These are phyloP conservation scores for Podarcis muralis DNA, from an alignment of 2,113 vertebrate species.

Conservation along the genomic window DNA sequence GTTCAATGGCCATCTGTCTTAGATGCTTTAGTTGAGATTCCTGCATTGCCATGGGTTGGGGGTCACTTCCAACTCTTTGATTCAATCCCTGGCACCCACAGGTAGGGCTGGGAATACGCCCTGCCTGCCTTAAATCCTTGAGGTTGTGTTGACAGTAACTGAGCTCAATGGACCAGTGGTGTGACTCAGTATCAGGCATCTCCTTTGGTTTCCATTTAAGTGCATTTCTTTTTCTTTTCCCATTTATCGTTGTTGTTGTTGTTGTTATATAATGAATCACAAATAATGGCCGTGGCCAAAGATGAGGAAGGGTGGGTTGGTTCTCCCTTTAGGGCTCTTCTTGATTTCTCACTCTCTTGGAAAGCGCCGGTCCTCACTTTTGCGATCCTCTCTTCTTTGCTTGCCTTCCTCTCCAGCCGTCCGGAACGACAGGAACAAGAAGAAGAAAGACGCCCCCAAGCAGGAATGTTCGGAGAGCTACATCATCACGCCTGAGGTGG, in stretches of 20 bases:
- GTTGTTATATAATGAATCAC: background rate
- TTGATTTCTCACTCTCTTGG: background rate
- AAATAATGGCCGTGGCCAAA: background rate
- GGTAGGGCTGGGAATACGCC: too few relatives aligned
- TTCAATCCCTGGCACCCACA: too few relatives aligned
- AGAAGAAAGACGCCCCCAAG: slow-evolving; percentile 96
- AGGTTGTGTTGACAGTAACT: too few relatives aligned
- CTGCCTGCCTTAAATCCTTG: too few relatives aligned
- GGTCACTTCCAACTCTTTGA: too few relatives aligned
- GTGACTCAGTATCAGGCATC: too few relatives aligned
- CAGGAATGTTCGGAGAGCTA: slow-evolving; percentile 91
- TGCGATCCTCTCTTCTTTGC: background rate
- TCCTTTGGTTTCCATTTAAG: background rate
- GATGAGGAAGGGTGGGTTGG: background rate
- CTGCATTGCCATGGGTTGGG: too few relatives aligned
- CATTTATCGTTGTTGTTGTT: background rate
- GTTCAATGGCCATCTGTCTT: too few relatives aligned
- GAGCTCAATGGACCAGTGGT: too few relatives aligned
- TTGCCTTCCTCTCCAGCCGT: slow-evolving; percentile 78
- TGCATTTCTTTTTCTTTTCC: background rate
- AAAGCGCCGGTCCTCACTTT: background rate
- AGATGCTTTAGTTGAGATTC: too few relatives aligned
- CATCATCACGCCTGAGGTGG: slow-evolving; percentile 90
- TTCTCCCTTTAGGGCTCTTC: background rate
- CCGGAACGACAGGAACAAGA: slow-evolving; percentile 97